Percentiles rank a stretch among this genome's conserved stretches.
These are phyloP conservation scores for Pseudorectes ferrugineus DNA, from an alignment of 2,113 vertebrate species.

Conservation along the genomic window DNA sequence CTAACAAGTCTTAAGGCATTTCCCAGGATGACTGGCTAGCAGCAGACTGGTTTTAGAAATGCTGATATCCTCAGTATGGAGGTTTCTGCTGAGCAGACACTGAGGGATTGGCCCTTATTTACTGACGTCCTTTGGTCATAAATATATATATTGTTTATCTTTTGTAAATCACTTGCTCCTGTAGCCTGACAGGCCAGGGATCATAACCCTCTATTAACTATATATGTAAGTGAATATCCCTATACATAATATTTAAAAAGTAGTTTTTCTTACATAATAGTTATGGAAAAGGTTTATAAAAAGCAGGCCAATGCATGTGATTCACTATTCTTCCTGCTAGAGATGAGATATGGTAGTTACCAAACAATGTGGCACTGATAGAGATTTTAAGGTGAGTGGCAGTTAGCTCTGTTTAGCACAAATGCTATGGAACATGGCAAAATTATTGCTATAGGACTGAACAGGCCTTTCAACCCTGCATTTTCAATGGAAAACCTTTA, in stretches of 20 bases:
- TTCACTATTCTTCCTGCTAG: neutral
- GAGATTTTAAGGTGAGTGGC: neutral
- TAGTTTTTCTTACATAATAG: neutral
- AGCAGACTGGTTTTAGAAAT: neutral
- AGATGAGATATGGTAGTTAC: neutral
- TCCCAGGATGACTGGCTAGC: neutral
- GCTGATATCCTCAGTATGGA: neutral
- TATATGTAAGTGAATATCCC: neutral
- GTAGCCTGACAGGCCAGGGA: neutral
- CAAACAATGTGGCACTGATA: neutral
- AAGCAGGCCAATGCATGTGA: neutral
- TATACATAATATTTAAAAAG: neutral
- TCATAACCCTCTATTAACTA: neutral
- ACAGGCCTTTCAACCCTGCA: neutral
- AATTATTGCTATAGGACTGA: neutral
- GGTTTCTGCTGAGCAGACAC: neutral
- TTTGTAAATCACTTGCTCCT: neutral
- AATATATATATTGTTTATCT: neutral
- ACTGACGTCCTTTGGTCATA: neutral
- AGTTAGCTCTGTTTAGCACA: neutral
- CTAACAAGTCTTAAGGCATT: neutral
- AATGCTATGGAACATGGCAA: neutral
- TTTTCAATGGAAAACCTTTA: neutral
- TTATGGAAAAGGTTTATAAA: neutral
- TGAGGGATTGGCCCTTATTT: neutral